Base-by-base conservation (phyloP, 2,888 invertebrate genomes). In the Neuroscelio doddi region DNA sequence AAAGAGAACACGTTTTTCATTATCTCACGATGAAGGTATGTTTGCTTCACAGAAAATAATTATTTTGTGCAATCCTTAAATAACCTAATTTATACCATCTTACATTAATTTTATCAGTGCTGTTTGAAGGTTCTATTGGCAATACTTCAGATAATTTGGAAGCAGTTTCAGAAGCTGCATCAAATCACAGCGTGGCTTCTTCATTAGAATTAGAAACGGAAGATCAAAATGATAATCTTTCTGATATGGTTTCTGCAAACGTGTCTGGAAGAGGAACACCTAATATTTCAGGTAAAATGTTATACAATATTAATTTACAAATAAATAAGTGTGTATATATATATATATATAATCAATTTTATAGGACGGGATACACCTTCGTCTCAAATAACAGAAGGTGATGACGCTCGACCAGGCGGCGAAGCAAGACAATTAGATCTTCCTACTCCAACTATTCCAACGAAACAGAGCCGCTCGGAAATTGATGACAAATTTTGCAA, bases 401-500 rank as follows among this genome's bases (percentile, higher is more conserved):
- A 92, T 68, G 90, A 89, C 32, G 86, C 83, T 50, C 88, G 87
- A 2, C 85, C 74, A 44, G 74, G 70, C 0, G 84, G 80, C 14
- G 85, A 80, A 74, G 80, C 73, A 17, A 75, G 85, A 17, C 85
- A 80, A 44, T 69, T 80, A 52, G 82, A 85, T 76, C 68, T 85
- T 51, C 80, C 85, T 1, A 78, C 83, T 10, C 82, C 84, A 0
- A 84, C 84, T 21, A 87, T 84, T 62, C 84, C 87, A 44, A 84
- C 87, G 3, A 94, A 94, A 78, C 94, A 95, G 84, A 94, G 95
- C 24, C 88, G 96, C 1, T 96, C 96, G 56, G 98, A 98, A 77
- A 96, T 98, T 59, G 97, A 98, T 75, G 98, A 98, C 75, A 96
- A 97, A 83, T 98, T 98, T 87, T 97, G 98, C 83, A 97, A 98